phyloP scores from a whole-genome alignment of 2,113 vertebrate species.

The Clarias magur region DNA sequence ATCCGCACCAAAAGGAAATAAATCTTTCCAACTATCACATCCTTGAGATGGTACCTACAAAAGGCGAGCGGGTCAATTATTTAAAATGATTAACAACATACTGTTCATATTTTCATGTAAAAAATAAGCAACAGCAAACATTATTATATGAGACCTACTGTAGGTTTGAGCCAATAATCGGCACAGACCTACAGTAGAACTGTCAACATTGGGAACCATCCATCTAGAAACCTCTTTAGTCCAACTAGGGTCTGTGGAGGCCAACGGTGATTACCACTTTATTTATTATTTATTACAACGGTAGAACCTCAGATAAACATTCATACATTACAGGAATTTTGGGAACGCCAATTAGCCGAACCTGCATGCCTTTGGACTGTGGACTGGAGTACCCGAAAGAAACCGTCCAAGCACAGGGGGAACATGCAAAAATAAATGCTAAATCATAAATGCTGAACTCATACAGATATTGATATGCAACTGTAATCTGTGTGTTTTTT shows the following conservation, averaged over 20 bases:
- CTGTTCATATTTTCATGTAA: neutral
- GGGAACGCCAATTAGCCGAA: too few species aligned
- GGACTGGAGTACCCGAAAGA: too few species aligned
- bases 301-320: too few species aligned
- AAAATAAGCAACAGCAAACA: neutral
- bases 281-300: too few species aligned
- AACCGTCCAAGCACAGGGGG: too few species aligned
- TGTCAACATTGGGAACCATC: neutral
- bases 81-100: neutral
- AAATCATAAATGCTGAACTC: neutral
- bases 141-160: neutral
- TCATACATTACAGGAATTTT: too few species aligned
- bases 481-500: neutral
- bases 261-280: too few species aligned
- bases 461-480: neutral
- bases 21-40: slow-evolving; percentile 98
- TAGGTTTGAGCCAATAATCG: neutral
- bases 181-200: neutral
- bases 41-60: slow-evolving; percentile 92
- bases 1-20: slow-evolving; percentile 97
- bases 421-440: neutral
- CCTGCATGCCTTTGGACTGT: too few species aligned
- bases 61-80: neutral
- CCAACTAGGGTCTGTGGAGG: too few species aligned
- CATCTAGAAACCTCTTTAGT: too few species aligned